Evolutionary conservation across 2,888 invertebrate species (phyloP), one percentile per base, ranked within the genome.

Genomic region (Salpingus planirostris): DNA sequence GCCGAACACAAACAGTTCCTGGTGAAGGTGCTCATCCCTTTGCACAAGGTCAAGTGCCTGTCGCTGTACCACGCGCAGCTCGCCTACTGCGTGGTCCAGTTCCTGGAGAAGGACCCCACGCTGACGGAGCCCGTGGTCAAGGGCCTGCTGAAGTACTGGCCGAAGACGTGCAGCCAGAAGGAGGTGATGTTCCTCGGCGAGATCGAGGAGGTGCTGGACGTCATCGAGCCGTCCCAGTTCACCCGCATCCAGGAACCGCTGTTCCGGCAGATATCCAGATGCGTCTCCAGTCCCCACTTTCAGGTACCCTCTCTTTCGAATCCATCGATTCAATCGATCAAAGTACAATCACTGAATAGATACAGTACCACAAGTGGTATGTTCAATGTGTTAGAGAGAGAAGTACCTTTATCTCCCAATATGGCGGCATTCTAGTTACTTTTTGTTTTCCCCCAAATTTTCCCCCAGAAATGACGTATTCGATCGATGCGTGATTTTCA

Each of bases 111-210:
- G 70, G 96, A 96, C 68, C 88, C 95, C 31, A 85, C 88, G 50
- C 72, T 96, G 46, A 93, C 93, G 41, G 91, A 95, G 64, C 91
- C 91, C 32, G 93, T 97, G 47, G 88, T 97, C 56, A 80, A 83
- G 62, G 88, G 90, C 50, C 72, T 97, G 60, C 74, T 97, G 55
- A 96, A 96, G 66, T 95, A 89, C 69, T 97, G 96, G 96, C 97
- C 97, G 49, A 97, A 96, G 69, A 95, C 95, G 14, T 93, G 95
- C 68, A 93, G 93, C 55, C 95, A 95, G 33, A 98, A 98, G 66
- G 97, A 98, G 71, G 97, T 98, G 49, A 98, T 98, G 97, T 98
- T 97, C 71, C 78, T 98, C 62, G 96, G 96, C 42, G 98, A 99
- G 71, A 83, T 98, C 53, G 98, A 99, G 69, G 98, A 99, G 70